Conservation (phyloP, 2,797 vertebrate genomes). For the Potorous gilbertii region DNA sequence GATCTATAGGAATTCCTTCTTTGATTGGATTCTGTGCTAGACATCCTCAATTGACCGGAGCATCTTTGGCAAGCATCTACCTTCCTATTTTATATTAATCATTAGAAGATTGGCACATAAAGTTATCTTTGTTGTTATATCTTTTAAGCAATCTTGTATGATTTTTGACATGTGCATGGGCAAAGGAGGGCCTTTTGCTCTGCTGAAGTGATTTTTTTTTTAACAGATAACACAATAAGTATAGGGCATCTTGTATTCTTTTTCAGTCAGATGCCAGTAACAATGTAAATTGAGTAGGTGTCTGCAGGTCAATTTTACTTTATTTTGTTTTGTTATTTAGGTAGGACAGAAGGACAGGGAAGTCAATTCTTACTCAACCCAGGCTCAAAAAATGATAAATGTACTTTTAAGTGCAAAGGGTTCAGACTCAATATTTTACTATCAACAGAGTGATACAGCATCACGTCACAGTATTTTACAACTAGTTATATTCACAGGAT, state of each 20-base stretch:
- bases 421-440: background rate
- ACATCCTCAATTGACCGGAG: background rate
- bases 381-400: background rate
- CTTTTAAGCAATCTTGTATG: background rate
- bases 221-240: background rate
- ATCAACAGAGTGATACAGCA: rapidly evolving
- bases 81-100: background rate
- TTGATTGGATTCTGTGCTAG: background rate
- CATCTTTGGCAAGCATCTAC: background rate
- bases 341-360: background rate
- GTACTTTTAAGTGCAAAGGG: constrained; percentile 1
- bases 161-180: background rate
- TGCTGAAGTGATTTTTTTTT: background rate
- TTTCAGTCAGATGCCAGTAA: background rate
- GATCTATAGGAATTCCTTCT: background rate
- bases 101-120: background rate
- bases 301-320: background rate
- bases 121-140: background rate
- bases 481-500: background rate
- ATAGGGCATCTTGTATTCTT: background rate
- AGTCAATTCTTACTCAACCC: background rate
- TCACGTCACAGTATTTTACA: too few species aligned
- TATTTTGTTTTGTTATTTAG: background rate
- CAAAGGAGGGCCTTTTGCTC: background rate
- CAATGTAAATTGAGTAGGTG: background rate